Evolutionary conservation across 2,888 invertebrate genomes (phyloP), one percentile per base, ranked within the genome.

Genomic region (Napeogenes inachia): DNA sequence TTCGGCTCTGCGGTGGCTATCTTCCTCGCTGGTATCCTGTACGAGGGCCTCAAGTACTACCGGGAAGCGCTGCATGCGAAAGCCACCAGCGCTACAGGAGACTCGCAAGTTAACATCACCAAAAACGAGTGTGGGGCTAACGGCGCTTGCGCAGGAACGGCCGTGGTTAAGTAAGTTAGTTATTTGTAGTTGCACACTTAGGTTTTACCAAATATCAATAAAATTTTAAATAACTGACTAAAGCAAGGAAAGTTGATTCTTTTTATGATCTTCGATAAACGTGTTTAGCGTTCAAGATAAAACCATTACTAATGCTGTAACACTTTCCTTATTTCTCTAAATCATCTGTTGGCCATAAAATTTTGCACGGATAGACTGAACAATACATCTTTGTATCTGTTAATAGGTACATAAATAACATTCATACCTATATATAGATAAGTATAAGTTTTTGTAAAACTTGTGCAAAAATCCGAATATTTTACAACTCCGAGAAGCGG

Each of bases 31-130:
- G 96, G 97, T 0, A 93, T 97, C 33, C 89, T 97, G n/a, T 99
- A 99, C 81, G 99, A 99, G 87, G 97, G 97, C 0, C 92, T 99
- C 3, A 99, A 99, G 89, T 98, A 97, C 88, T 94, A 90, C 75
- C 81, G 93, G 0, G 92, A 92, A 71, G 85, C 85, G 6, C 76
- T 90, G 13, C 87, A 89, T 71, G 72, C 82, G 4, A 69, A 81
- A 2, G 82, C 82, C 45, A 75, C 80, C 13, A 65, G 79, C 2
- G 69, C 78, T 12, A 76, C 80, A 0, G 82, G 81, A 0, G 87
- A 89, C 75, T 89, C 89, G 38, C 80, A 85, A 53, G 88, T 91
- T 57, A 91, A 91, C 62, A 91, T 91, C 69, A 82, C 91, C 30
- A 91, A 91, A 79, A 89, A 80, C 69, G 90, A 91, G 69, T 89